Evolutionary conservation across 1,140 invertebrate species (phyloP).

Genomic region (Stenopsyche tienmushanensis): DNA sequence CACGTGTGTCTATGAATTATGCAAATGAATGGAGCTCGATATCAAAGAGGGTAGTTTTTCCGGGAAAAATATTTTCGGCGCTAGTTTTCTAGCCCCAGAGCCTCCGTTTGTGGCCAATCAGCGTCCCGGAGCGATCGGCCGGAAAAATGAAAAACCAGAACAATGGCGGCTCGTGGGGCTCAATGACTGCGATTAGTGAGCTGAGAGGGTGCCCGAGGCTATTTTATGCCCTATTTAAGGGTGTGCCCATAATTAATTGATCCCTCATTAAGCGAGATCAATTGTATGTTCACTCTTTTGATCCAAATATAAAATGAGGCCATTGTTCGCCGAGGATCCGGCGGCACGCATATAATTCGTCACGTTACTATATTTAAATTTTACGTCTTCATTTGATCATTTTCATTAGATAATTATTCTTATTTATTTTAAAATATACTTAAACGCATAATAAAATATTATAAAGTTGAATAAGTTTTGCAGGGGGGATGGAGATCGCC

Average conservation of each 20-base stretch:
- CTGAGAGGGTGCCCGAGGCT: not conserved
- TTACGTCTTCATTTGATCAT: too few species aligned
- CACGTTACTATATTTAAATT: too few species aligned
- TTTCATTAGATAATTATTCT: too few species aligned
- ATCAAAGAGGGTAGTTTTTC: not conserved
- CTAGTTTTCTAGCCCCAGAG: not conserved
- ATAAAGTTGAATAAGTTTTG: too few species aligned
- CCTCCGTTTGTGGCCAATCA: conserved; percentile 16
- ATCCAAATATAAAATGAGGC: not conserved
- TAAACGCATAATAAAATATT: too few species aligned
- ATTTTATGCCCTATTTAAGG: not conserved
- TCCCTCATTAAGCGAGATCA: conserved; percentile 11
- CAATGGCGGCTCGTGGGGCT: not conserved
- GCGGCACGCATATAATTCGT: too few species aligned
- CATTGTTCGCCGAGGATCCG: not conserved
- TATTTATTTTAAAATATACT: too few species aligned
- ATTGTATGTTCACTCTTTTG: not conserved
- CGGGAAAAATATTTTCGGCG: too few species aligned
- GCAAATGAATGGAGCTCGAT: not conserved
- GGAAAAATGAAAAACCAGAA: conserved; percentile 26
- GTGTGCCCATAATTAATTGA: conserved; percentile 4
- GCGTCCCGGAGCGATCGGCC: conserved; percentile 2
- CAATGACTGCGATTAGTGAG: conserved; percentile 17
- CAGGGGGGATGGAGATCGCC: too few species aligned
- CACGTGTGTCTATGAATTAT: not conserved